Base-by-base conservation (phyloP, 2,888 invertebrate species). In the Helleia helle region DNA sequence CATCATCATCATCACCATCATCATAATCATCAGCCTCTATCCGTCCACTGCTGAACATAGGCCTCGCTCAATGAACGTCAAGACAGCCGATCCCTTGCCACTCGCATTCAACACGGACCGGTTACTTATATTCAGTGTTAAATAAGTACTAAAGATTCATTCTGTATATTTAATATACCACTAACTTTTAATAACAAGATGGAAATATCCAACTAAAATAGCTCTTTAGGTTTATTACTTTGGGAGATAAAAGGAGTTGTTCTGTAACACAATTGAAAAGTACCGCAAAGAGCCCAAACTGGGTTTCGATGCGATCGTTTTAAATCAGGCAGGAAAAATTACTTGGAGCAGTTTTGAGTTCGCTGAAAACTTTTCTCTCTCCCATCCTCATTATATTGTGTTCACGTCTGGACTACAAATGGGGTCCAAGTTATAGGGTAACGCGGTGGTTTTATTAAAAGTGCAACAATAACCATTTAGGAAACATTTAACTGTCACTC, bases 271-370 rank as follows among this genome's bases (percentile, higher is more conserved):
- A 55, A 57, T 59, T 52, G 56, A 54, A 54, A 55, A 55, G 56
- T 52, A 54, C 55, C 25, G 55, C 59, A 56, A 62, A 62, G 56
- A 59, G 57, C 56, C 61, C 52, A 62, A 70, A 69, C 64, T 70
- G 62, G 54, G 62, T 66, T 62, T 62, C 64, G 59, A 59, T 56
- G 58, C 60, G 68, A 73, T 71, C 73, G 70, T 68, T 76, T 73
- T 72, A 71, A 72, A 74, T 76, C 72, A 73, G 69, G 66, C 75
- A 65, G 65, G 66, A 76, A 77, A 76, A 79, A 77, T 79, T 79
- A 76, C 75, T 65, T 49, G 51, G 58, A 75, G 68, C 67, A 70
- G 71, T 80, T 74, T 73, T 68, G 68, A 75, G 76, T 66, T 58
- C 59, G 63, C 60, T 68, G 64, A 66, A 71, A 75, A 75, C 71